phyloP scores from a whole-genome alignment of 1,140 invertebrate genomes.

The Tetramorium simillimum region DNA sequence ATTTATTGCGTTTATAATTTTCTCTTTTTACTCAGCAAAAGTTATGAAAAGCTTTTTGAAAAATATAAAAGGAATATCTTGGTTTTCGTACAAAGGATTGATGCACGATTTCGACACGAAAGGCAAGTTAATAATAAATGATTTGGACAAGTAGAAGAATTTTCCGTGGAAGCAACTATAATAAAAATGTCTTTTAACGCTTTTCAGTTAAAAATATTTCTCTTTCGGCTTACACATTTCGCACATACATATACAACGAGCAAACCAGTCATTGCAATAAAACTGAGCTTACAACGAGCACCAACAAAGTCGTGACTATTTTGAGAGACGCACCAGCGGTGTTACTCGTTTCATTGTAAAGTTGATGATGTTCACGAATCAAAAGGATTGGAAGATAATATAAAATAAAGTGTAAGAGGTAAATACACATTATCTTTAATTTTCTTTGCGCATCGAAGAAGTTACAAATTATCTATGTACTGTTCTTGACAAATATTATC shows the following conservation, averaged over 20 bases:
- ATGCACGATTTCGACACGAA: background rate
- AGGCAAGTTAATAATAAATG: constrained; percentile 2
- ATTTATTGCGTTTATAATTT: background rate
- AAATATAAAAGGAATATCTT: background rate
- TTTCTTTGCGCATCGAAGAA: background rate
- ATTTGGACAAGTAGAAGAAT: background rate
- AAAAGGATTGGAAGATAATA: background rate
- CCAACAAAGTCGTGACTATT: constrained; percentile 51
- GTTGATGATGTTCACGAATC: background rate
- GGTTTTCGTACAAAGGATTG: background rate
- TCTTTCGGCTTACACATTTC: constrained; percentile 14
- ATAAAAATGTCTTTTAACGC: constrained; percentile 23
- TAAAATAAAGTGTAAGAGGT: too few species aligned
- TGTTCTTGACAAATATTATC: background rate
- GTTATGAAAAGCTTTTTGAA: background rate
- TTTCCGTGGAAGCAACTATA: background rate
- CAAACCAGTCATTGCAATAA: constrained; percentile 18
- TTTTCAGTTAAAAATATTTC: constrained; percentile 28
- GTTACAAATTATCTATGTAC: background rate
- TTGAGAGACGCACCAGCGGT: constrained; percentile 8
- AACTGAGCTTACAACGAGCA: constrained; percentile 35
- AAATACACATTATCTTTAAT: background rate
- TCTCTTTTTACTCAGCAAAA: background rate
- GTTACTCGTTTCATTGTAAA: background rate
- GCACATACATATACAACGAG: background rate